Evolutionary conservation across 2,888 invertebrate genomes (phyloP), one percentile per base, ranked within the genome.

Genomic region (Corbicula japonica): DNA sequence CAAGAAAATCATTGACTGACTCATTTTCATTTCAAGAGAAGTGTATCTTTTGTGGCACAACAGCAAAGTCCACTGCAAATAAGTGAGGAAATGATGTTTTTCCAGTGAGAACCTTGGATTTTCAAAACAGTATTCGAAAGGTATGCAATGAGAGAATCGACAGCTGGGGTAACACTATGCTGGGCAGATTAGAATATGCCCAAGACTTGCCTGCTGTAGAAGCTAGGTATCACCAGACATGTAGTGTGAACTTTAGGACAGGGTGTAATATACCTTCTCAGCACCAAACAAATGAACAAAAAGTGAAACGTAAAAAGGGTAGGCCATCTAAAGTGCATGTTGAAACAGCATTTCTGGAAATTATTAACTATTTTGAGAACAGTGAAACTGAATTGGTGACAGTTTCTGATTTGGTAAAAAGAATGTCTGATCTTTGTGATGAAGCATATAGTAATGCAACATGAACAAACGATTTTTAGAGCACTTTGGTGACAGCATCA

Each of bases 401-500:
- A 12, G 41, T 41, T 12, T 41, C 41, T 41, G 18, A 41, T 41
- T 18, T 41, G 18, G 41, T 41, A 12, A 18, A 41, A 10, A 41
- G 18, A 41, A 41, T 41, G 41, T 12, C 10, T 12, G 41, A 10
- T 12, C 41, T 41, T 41, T 41, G 41, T 41, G 41, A 41, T 41
- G 41, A 41, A 41, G 41, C 41, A 41, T 41, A 41, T 18, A 41
- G 41, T 41, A 18, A 10, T 18, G 41, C 15, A 41, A 82, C 34
- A 74, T 88, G 84, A 85, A 84, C 34, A 63, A 56, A 15, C 82
- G 71, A 74, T 23, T 85, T 15, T 15, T 69, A 41, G 73, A 80
- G 61, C 71, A 83, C 46, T 87, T 85, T 71, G 83, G 85, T 10
- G 35, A 83, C 12, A 61, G 62, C 21, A 70, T 88, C 23, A 28